These are phyloP conservation scores for Seira musarum DNA, from an alignment of 2,888 invertebrate species.

Conservation along the genomic window DNA sequence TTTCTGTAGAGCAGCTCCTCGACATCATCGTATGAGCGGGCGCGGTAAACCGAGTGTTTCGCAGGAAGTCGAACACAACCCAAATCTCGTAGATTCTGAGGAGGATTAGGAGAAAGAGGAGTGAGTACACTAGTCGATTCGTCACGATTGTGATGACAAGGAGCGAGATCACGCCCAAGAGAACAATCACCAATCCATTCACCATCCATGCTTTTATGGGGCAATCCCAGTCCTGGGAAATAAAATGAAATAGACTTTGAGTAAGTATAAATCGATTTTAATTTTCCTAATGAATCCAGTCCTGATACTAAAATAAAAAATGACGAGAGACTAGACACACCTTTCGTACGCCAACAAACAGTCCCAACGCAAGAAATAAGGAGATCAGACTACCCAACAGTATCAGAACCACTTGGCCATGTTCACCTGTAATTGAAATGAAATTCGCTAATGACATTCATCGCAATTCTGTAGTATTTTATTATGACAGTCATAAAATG, in stretches of 20 bases:
- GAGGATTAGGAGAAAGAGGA: conserved; percentile 58
- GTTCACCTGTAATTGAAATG: conserved; percentile 60
- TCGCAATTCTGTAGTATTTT: too few species aligned
- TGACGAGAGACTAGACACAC: too few species aligned
- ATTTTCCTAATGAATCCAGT: neutral
- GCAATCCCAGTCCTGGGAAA: conserved; percentile 68
- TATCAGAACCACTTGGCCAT: conserved; percentile 65
- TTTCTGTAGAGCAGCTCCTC: conserved; percentile 63
- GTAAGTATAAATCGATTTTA: too few species aligned
- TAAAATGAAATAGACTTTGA: too few species aligned
- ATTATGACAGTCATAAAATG: conserved; percentile 20
- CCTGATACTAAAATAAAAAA: conserved; percentile 3
- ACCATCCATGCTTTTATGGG: conserved; percentile 68
- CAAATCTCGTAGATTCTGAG: conserved; percentile 68
- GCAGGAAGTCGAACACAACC: conserved; percentile 67
- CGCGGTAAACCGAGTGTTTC: conserved; percentile 62
- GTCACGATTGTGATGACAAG: conserved; percentile 65
- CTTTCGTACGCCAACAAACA: conserved; percentile 66
- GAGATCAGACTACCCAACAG: conserved; percentile 64
- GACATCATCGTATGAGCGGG: conserved; percentile 52
- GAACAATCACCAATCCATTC: conserved; percentile 65
- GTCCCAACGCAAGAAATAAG: conserved; percentile 62
- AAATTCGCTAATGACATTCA: too few species aligned
- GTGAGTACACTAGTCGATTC: conserved; percentile 51
- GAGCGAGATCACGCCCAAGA: conserved; percentile 63